Evolutionary conservation across 2,888 invertebrate genomes (phyloP).

Genomic region (Drosophila silvestris): DNA sequence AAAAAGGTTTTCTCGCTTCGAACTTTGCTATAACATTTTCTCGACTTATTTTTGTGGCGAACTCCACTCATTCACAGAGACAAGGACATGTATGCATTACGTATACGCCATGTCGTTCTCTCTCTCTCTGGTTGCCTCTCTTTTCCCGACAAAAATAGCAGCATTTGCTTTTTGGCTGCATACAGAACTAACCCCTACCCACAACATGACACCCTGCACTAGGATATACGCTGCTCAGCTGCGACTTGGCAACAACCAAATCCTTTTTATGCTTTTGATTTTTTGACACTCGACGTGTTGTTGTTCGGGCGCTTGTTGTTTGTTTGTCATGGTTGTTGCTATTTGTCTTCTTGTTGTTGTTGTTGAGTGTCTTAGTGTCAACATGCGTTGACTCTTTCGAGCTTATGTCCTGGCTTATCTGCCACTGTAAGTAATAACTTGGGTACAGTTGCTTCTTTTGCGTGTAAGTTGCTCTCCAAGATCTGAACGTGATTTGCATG

Average conservation of each 20-base stretch:
- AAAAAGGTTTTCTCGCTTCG: conserved; percentile 63
- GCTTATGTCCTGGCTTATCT: conserved; percentile 60
- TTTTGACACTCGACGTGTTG: conserved; percentile 74
- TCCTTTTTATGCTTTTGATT: conserved; percentile 82
- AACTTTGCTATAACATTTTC: conserved; percentile 70
- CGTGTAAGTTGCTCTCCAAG: conserved; percentile 21
- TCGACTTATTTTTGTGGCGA: conserved; percentile 71
- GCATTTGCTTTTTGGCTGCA: conserved; percentile 62
- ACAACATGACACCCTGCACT: conserved; percentile 9
- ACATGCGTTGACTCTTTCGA: conserved; percentile 75
- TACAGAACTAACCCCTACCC: background rate
- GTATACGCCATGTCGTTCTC: conserved; percentile 44
- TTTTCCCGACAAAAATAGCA: conserved; percentile 68
- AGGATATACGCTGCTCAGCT: conserved; percentile 45
- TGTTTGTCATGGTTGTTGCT: conserved; percentile 50
- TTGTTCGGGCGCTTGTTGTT: conserved; percentile 51
- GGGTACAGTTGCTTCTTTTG: conserved; percentile 67
- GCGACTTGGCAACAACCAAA: conserved; percentile 77
- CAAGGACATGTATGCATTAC: conserved; percentile 48
- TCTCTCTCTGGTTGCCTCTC: conserved; percentile 1
- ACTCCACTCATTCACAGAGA: conserved; percentile 51
- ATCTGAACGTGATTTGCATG: conserved; percentile 53
- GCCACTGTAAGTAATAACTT: conserved; percentile 45
- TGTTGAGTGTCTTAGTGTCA: conserved; percentile 74
- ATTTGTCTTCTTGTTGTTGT: conserved; percentile 23